Evolutionary conservation across 2,113 vertebrate genomes (phyloP).

Genomic region (Eublepharis macularius): DNA sequence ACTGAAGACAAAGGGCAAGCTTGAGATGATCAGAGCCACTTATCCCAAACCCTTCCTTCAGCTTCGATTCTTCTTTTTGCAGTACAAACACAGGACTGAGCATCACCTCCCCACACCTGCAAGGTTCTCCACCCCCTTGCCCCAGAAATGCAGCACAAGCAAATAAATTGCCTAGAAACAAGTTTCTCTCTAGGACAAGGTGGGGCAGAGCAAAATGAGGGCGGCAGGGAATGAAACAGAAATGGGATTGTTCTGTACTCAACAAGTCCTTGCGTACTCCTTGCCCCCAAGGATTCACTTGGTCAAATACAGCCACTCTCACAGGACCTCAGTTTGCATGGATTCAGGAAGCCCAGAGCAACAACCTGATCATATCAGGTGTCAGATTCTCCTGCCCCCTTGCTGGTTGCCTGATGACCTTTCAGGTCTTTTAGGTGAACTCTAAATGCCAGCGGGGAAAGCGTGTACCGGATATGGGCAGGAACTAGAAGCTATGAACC

Average conservation of each 20-base stretch:
- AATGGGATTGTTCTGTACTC: too few species aligned
- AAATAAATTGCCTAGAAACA: neutral
- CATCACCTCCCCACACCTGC: too few species aligned
- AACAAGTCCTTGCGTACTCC: neutral
- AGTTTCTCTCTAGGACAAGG: neutral
- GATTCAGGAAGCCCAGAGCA: neutral
- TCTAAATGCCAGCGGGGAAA: neutral
- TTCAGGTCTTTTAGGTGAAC: neutral
- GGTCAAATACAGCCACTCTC: neutral
- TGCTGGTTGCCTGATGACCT: neutral
- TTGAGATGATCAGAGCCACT: neutral
- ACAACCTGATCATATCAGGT: neutral
- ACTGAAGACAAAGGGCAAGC: neutral
- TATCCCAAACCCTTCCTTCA: neutral
- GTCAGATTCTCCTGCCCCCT: too few species aligned
- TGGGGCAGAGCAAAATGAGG: neutral
- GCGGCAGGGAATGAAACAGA: accelerated
- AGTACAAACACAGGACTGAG: neutral
- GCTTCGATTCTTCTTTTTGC: neutral
- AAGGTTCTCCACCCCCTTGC: neutral
- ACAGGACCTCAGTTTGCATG: neutral
- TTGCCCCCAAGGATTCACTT: neutral
- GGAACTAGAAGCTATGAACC: neutral
- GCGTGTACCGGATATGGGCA: neutral
- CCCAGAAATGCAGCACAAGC: neutral